These are phyloP conservation scores for Calidris pygmaea DNA, from an alignment of 2,113 vertebrate species.

Conservation along the genomic window DNA sequence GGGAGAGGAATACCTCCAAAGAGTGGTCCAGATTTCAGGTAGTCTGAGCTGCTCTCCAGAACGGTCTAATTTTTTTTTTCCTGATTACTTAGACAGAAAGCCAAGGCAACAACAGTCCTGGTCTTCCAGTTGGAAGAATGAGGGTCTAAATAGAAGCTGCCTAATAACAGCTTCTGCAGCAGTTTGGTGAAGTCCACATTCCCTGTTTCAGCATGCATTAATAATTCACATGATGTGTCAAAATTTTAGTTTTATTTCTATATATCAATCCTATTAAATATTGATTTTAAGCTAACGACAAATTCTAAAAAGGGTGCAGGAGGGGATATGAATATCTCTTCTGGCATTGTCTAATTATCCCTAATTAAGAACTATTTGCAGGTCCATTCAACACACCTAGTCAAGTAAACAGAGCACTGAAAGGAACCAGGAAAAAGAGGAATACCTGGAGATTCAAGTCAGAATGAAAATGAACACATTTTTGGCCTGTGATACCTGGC, in stretches of 20 bases:
- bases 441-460: background rate
- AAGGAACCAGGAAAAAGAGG: background rate
- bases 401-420: background rate
- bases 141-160: background rate
- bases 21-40: background rate
- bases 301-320: background rate
- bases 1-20: background rate
- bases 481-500: background rate
- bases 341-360: background rate
- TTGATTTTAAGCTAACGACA: background rate
- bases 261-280: background rate
- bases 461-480: background rate
- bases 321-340: background rate
- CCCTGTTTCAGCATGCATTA: background rate
- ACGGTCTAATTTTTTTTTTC: background rate
- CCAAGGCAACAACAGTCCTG: background rate
- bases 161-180: background rate
- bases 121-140: background rate
- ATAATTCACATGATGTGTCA: background rate
- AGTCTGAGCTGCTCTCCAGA: background rate
- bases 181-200: background rate
- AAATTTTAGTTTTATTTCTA: background rate
- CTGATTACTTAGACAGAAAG: background rate
- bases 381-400: background rate
- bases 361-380: background rate